These are phyloP conservation scores for Morpho deidamia DNA, from an alignment of 2,888 invertebrate genomes.

Conservation along the genomic window DNA sequence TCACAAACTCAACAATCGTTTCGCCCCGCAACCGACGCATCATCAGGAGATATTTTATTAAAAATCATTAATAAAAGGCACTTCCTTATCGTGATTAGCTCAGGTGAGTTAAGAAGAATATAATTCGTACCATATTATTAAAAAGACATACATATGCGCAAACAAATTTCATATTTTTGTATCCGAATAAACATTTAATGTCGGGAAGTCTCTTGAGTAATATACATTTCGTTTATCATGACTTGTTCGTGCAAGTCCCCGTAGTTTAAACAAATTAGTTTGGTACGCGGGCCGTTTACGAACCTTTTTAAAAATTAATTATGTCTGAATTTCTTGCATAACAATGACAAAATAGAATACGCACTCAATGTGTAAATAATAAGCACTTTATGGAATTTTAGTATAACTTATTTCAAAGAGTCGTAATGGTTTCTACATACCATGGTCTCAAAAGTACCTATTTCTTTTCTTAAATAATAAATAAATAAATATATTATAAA, in stretches of 20 bases:
- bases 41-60: no score
- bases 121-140: background rate
- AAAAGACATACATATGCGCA: background rate
- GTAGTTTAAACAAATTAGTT: slow-evolving; percentile 9
- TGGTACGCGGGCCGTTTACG: background rate
- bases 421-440: no score
- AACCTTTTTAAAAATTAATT: slow-evolving; percentile 1
- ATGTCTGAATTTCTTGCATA: no score
- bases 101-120: background rate
- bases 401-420: no score
- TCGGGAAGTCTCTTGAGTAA: slow-evolving; percentile 3
- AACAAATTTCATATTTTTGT: background rate
- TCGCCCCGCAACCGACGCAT: no score
- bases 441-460: background rate
- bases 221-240: slow-evolving; percentile 7
- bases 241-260: slow-evolving; percentile 8
- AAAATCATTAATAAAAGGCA: no score
- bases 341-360: no score
- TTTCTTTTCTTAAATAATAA: background rate
- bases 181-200: background rate
- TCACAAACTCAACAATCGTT: no score
- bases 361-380: no score
- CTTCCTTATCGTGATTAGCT: no score
- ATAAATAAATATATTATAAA: no score
- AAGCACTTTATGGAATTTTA: no score